Percentiles rank a stretch among this genome's conserved stretches.
phyloP scores from a whole-genome alignment of 1,140 invertebrate species.

The Leptinotarsa undecemlineata region DNA sequence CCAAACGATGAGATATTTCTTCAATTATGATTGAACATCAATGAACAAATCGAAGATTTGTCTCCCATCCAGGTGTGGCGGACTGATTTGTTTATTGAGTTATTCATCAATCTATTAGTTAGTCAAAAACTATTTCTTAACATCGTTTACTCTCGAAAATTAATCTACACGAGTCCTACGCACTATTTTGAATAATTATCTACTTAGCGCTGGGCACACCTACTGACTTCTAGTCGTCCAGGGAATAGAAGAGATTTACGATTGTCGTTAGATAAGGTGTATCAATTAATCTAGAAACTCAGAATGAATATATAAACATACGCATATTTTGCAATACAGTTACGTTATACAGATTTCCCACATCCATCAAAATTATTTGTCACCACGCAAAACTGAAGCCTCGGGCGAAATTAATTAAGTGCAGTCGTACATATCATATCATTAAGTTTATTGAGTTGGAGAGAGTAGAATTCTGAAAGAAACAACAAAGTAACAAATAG shows the following conservation, averaged over 20 bases:
- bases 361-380: background rate
- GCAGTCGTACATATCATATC: background rate
- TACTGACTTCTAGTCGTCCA: background rate
- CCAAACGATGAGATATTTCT: too few relatives aligned
- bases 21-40: too few relatives aligned
- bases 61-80: background rate
- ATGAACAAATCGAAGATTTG: too few relatives aligned
- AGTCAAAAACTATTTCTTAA: background rate
- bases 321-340: background rate
- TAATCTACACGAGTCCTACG: constrained; percentile 5
- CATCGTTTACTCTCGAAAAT: background rate
- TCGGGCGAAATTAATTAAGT: background rate
- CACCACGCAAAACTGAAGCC: background rate
- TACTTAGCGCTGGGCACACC: background rate
- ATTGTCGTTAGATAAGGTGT: constrained; percentile 1
- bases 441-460: too few relatives aligned
- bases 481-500: too few relatives aligned
- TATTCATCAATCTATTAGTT: constrained; percentile 1
- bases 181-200: constrained; percentile 4
- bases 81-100: background rate
- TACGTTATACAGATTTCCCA: background rate
- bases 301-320: constrained; percentile 1
- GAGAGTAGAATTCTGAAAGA: too few relatives aligned
- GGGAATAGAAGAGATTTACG: background rate
- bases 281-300: constrained; percentile 8